Evolutionary conservation across 2,113 vertebrate genomes (phyloP).

Genomic region (Lonchura striata): DNA sequence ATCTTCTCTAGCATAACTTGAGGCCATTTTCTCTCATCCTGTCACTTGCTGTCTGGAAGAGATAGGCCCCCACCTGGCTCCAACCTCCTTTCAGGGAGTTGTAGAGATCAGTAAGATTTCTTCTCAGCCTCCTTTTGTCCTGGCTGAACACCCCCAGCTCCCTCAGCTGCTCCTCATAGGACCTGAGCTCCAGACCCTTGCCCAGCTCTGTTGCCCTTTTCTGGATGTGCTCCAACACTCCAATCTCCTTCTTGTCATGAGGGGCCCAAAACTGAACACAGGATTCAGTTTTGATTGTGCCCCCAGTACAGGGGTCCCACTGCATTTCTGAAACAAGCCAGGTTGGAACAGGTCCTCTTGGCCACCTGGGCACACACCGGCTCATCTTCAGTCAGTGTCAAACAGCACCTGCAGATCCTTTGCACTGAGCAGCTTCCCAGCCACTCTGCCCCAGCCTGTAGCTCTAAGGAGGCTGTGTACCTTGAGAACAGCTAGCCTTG

Average conservation of each 20-base stretch:
- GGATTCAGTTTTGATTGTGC: not conserved
- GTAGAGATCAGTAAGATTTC: fast-evolving
- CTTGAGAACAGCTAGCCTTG: not conserved
- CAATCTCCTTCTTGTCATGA: not conserved
- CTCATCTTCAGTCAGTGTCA: not conserved
- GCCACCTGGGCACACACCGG: not conserved
- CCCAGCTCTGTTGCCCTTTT: not conserved
- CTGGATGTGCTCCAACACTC: fast-evolving
- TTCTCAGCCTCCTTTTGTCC: not conserved
- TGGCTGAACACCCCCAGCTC: not conserved
- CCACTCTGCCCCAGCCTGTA: not conserved
- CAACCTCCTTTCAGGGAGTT: not conserved
- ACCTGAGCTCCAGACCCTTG: not conserved
- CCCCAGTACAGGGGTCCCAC: not conserved
- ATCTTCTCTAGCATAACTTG: not conserved
- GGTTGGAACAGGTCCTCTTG: not conserved
- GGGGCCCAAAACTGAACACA: not conserved
- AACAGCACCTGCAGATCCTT: not conserved
- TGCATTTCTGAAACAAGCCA: not conserved
- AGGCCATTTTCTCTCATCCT: not conserved
- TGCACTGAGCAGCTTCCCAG: not conserved
- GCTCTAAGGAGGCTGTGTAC: not conserved
- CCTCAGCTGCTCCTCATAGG: not conserved
- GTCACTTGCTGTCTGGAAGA: not conserved
- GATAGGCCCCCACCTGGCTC: not conserved